These are phyloP conservation scores for Hapalemur alaotrensis DNA, from an alignment of 2,797 vertebrate species.

Conservation along the genomic window DNA sequence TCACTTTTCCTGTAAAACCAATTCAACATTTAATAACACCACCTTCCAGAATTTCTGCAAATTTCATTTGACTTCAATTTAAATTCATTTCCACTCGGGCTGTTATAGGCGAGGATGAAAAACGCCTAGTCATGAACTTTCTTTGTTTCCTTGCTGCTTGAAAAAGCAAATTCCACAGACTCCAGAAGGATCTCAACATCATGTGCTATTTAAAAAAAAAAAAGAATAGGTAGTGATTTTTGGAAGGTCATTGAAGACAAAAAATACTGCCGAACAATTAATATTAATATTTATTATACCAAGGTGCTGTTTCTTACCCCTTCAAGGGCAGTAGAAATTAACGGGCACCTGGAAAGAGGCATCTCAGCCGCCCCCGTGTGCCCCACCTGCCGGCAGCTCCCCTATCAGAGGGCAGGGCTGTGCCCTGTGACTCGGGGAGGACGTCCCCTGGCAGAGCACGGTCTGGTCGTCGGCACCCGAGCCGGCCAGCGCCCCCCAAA, in stretches of 20 bases:
- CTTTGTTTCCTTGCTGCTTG: too few species aligned
- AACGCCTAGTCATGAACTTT: neutral
- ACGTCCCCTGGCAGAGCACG: rapidly evolving
- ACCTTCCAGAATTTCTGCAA: neutral
- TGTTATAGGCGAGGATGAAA: neutral
- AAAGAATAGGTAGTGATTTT: too few species aligned
- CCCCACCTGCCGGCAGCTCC: rapidly evolving
- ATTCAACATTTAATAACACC: neutral
- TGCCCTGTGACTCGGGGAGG: rapidly evolving
- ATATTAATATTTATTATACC: too few species aligned
- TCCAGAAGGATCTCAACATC: neutral
- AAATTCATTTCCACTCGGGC: neutral
- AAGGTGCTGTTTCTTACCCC: neutral
- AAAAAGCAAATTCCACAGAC: neutral
- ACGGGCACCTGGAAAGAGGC: neutral
- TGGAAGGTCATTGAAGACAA: neutral
- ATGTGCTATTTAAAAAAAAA: neutral
- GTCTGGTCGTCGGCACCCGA: neutral
- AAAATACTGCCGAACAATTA: neutral
- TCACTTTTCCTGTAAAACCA: neutral
- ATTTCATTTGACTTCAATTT: neutral
- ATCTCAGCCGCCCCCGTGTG: rapidly evolving
- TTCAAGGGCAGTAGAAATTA: rapidly evolving
- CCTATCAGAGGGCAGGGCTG: too few species aligned
- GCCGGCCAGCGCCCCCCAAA: neutral